phyloP scores from a whole-genome alignment of 1,140 invertebrate species.

The Alviniconcha marisindica region DNA sequence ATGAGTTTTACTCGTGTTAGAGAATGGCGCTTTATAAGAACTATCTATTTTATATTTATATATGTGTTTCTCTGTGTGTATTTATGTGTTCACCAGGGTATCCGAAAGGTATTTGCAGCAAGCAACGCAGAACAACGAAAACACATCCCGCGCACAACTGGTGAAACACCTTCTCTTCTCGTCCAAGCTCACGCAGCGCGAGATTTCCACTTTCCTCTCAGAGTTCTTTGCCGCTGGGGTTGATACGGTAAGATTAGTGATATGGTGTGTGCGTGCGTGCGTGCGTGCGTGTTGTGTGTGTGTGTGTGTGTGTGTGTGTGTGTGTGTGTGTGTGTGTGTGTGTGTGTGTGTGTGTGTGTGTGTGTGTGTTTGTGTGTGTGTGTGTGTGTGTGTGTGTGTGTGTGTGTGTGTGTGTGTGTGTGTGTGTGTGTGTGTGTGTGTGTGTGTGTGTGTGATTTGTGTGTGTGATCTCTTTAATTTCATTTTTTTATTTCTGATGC shows the following conservation, averaged over 20 bases:
- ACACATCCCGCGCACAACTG: conserved; percentile 9
- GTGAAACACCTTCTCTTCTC: conserved; percentile 48
- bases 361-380: neutral
- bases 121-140: conserved; percentile 27
- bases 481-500: too few species aligned
- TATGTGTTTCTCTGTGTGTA: neutral
- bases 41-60: too few species aligned
- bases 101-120: neutral
- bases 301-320: conserved; percentile 8
- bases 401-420: neutral
- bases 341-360: conserved; percentile 17
- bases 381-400: neutral
- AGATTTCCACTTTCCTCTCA: conserved; percentile 52
- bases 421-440: too few species aligned
- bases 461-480: neutral
- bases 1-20: too few species aligned
- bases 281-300: neutral
- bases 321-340: conserved; percentile 16
- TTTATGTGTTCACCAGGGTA: conserved; percentile 10
- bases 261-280: neutral
- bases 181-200: conserved; percentile 41
- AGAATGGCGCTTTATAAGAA: too few species aligned
- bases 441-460: too few species aligned
- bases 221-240: conserved; percentile 60
- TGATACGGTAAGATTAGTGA: conserved; percentile 61